These are phyloP conservation scores for Sceliomorpha sp. DNA, from an alignment of 2,888 invertebrate genomes.

Conservation along the genomic window DNA sequence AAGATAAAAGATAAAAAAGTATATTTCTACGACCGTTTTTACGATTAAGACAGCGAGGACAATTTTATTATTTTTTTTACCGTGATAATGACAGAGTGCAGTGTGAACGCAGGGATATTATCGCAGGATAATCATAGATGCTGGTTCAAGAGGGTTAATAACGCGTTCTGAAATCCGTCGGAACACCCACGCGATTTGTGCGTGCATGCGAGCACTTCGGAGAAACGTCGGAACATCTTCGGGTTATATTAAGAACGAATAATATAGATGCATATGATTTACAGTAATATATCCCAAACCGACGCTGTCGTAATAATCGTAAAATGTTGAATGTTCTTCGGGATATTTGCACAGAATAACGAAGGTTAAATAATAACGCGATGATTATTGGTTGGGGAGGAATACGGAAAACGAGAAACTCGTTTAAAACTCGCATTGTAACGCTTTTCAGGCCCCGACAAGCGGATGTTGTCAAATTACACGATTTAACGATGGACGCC, in stretches of 20 bases:
- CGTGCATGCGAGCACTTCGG: conserved; percentile 42
- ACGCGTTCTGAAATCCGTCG: conserved; percentile 76
- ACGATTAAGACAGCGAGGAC: conserved; percentile 44
- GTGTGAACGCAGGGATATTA: conserved; percentile 77
- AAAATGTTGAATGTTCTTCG: conserved; percentile 36
- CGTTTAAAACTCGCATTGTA: no score
- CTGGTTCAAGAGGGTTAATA: conserved; percentile 77
- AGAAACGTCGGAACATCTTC: conserved; percentile 28
- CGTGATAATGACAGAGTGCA: conserved; percentile 72
- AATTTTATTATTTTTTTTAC: conserved; percentile 56
- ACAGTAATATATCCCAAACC: conserved; percentile 42
- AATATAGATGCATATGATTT: conserved; percentile 40
- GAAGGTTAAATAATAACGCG: no score
- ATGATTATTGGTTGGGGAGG: no score
- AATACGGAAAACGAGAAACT: no score
- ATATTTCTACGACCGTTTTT: conserved; percentile 22
- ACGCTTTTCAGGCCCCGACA: no score
- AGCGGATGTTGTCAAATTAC: no score
- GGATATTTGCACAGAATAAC: no score
- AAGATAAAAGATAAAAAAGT: no score
- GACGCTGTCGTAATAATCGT: conserved; percentile 39
- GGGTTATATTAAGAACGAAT: conserved; percentile 21
- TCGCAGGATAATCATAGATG: conserved; percentile 79
- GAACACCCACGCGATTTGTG: conserved; percentile 69
- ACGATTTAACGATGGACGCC: no score